Base-by-base conservation (phyloP, 1,140 invertebrate genomes). In the Sycophila sp. region DNA sequence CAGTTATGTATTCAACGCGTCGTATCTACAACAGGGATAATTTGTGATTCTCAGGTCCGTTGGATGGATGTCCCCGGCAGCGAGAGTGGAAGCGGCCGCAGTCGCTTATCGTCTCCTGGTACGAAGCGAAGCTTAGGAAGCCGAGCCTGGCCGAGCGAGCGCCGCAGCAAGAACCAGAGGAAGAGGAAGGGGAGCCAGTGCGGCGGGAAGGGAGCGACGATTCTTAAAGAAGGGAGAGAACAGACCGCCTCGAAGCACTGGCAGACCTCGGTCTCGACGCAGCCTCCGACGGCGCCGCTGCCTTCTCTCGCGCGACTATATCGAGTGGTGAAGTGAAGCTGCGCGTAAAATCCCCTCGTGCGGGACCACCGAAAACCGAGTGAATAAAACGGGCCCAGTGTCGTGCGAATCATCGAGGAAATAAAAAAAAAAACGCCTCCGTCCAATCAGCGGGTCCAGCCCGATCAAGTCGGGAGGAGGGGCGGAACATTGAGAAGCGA, bases 201-300 rank as follows among this genome's bases (percentile, higher is more conserved):
- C 22, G 11, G 32, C 8, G 28, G 15, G 30, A 3, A 10, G 36
- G 22, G 42, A 28, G 24, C 22, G 59, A 13, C 59, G 42, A 53
- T 53, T 53, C 49, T 30, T 53, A 53, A 53, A 53, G 49, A 26
- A 53, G 15, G 28, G 49, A 22, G 11, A 47, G 42, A n/a, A 47
- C 42, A 47, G 42, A 47, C 42, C 24, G n/a, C n/a, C 42, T 22
- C 42, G 42, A 22, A 47, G 24, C 42, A 47, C 24, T 47, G 42
- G 24, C 19, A 8, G 42, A 26, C 49, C 49, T 10, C 13, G 11
- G 38, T 34, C 53, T 8, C 17, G 30, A 0, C 19, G 7, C 56
- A 40, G 40, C 49, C 24, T n/a, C 1, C 17, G 36, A 26, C 19
- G 19, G 59, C 26, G n/a, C n/a, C 10, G 13, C 19, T 28, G 4